Conservation (phyloP, 2,888 invertebrate genomes). For the Clusia tigrina region DNA sequence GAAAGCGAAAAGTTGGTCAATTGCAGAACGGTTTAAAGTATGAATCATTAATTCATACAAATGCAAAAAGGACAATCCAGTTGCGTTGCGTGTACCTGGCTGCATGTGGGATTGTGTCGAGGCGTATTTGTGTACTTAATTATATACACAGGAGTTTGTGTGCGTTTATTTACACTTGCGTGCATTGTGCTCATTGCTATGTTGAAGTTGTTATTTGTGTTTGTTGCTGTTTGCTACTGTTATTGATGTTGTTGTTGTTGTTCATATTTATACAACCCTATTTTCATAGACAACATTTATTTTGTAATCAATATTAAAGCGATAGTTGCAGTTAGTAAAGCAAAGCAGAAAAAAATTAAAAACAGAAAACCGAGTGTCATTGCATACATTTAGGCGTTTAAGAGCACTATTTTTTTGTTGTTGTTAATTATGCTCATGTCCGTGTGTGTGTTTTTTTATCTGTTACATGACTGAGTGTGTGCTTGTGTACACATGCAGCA, state of each 20-base stretch:
- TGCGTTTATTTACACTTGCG: background rate
- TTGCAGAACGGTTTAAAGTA: no score
- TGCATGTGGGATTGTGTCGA: no score
- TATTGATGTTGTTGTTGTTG: background rate
- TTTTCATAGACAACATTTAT: slow-evolving; percentile 6
- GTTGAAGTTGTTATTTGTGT: background rate
- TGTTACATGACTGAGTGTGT: no score
- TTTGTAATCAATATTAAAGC: slow-evolving; percentile 6
- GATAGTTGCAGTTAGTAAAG: background rate
- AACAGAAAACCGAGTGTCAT: no score
- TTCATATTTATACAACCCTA: slow-evolving; percentile 1
- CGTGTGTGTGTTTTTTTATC: no score
- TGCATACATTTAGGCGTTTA: slow-evolving; percentile 30
- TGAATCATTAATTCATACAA: background rate
- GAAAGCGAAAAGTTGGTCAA: no score
- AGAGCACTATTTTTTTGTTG: no score
- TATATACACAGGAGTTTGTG: no score
- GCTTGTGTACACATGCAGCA: background rate
- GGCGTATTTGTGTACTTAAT: no score
- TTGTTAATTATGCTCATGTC: slow-evolving; percentile 35
- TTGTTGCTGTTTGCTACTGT: no score
- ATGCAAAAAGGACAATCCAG: background rate
- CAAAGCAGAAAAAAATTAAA: background rate
- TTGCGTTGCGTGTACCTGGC: no score
- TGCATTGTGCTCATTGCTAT: background rate